Evolutionary conservation across 2,888 invertebrate genomes (phyloP).

Genomic region (Cerceris ruficornis): DNA sequence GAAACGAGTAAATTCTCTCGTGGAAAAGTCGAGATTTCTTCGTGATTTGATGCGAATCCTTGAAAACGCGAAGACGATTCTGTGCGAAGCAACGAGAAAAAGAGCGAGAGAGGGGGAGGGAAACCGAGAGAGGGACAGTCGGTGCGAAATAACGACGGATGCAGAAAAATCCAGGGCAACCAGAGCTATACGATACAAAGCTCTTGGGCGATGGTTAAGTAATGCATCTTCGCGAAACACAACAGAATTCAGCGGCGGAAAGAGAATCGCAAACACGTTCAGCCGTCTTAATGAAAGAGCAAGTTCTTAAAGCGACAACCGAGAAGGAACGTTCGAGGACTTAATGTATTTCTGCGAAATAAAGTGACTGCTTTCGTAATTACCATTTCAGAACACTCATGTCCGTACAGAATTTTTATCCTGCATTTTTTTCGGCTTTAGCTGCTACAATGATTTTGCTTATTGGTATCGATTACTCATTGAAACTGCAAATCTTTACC

Average conservation of each 20-base stretch:
- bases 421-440: no score
- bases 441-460: no score
- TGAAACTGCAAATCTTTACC: no score
- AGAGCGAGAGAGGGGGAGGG: background rate
- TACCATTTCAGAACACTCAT: no score
- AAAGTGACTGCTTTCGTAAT: slow-evolving; percentile 18
- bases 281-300: slow-evolving; percentile 50
- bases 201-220: slow-evolving; percentile 40
- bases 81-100: no score
- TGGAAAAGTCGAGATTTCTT: slow-evolving; percentile 2
- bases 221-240: slow-evolving; percentile 39
- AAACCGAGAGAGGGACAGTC: slow-evolving; percentile 7
- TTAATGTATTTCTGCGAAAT: slow-evolving; percentile 44
- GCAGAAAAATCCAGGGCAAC: slow-evolving; percentile 29
- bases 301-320: slow-evolving; percentile 36
- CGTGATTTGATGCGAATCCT: background rate
- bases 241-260: slow-evolving; percentile 34
- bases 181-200: slow-evolving; percentile 24
- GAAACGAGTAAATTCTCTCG: slow-evolving; percentile 15
- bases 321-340: slow-evolving; percentile 39
- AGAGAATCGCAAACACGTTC: slow-evolving; percentile 51
- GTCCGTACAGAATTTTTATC: no score
- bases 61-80: background rate
- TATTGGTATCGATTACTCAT: no score
- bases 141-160: background rate